Base-by-base conservation (phyloP, 1,140 invertebrate genomes). In the Drosophila mauritiana region DNA sequence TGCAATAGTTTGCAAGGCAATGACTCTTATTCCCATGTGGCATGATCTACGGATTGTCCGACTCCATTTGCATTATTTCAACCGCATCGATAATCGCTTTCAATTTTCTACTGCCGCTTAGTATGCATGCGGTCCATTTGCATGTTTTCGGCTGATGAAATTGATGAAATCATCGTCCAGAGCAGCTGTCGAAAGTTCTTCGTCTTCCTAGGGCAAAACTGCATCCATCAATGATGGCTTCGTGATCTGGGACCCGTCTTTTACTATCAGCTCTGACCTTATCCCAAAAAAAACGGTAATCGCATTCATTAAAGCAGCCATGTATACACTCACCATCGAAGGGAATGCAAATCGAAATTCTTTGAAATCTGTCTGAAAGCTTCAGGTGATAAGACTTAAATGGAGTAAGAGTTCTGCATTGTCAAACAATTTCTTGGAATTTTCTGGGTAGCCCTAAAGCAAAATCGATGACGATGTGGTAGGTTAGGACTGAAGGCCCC, bases 1-100 rank as follows among this genome's bases (percentile, higher is more conserved):
- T 84, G 80, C 81, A 84, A 84, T 84, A 84, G 80, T 84, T 79
- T 51, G 52, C 59, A 53, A 75, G 79, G 80, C 80, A 84, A 84
- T 84, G 81, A 84, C 81, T 84, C 64, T 65, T 59, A 56, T 49
- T 53, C 25, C 25, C 22, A 22, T 13, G 17, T 34, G 48, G 36
- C 51, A 57, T 74, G 69, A 74, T 72, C 64, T 68, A 43, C 64
- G 61, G 54, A 20, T 15, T 45, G 42, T 20, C 10, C 46, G 40
- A 48, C 36, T 72, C 36, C 20, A 83, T 79, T 83, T 84, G 56
- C 70, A 80, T 74, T 74, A 73, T 54, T 74, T 73, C 27, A 46
- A 37, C 45, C 54, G 70, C 70, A 74, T 70, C 74, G 54, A 63
- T 74, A 61, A 64, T 74, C 34, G 74, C 65, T 78, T 77, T 78